Evolutionary conservation across 2,113 vertebrate genomes (phyloP), one percentile per base, ranked within the genome.

Genomic region (Callipepla californica): DNA sequence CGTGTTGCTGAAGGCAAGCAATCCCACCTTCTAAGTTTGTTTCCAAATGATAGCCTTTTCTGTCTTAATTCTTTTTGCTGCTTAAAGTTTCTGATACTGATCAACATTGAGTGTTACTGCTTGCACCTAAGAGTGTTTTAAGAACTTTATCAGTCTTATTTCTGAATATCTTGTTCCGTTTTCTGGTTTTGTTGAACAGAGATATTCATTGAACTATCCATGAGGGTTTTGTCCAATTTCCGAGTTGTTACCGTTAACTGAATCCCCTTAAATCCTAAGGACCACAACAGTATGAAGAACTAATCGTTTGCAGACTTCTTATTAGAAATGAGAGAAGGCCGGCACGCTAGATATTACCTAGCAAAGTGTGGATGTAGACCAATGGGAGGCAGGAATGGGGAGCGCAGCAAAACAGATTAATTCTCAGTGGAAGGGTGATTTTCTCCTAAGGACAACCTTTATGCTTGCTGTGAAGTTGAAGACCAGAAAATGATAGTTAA

Each of bases 361-460:
- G 75, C 38, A 47, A 68, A 66, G 79, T 14, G 42, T 75, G 50
- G 36, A 72, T 83, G 68, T 70, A 83, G 77, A 76, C 28, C 10
- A 65, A 51, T 10, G 80, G 83, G 93, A 69, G 61, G 38, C 80
- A 84, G 58, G 90, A 95, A 87, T 26, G 87, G 75, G 57, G 58
- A 95, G 50, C 83, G 51, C 77, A 80, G 30, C 55, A 81, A 95
- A 96, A 77, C 66, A 86, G 84, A 95, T 93, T 95, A 83, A 57
- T 65, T 94, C 79, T 87, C 82, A 80, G 76, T 47, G 62, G 85
- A 93, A 95, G 91, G 81, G 74, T 1, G n/a, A 85, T 96, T 96
- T 94, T 93, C 72, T 95, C 51, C 42, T 44, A 85, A 91, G 75
- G 89, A 44, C 45, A 77, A 40, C 47, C 42, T 92, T 93, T 82